Evolutionary conservation across 2,888 invertebrate species (phyloP).

Genomic region (Microplitis deprimator): DNA sequence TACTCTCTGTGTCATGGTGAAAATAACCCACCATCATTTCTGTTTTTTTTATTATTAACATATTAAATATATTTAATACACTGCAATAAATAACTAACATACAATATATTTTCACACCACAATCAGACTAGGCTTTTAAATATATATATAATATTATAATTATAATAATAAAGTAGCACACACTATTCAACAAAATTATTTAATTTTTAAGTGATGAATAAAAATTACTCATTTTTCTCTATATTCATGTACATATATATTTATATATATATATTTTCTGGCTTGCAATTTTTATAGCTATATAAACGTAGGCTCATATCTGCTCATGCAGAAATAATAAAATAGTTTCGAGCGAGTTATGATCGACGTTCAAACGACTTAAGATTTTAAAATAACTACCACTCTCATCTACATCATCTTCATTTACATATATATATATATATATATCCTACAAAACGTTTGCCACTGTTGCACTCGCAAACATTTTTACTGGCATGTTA

Average conservation of each 20-base stretch:
- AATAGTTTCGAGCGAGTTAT: slow-evolving; percentile 17
- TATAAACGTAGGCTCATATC: background rate
- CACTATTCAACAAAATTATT: background rate
- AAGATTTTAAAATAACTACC: background rate
- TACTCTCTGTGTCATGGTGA: slow-evolving; percentile 22
- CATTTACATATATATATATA: background rate
- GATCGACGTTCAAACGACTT: background rate
- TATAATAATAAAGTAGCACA: background rate
- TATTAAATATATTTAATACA: slow-evolving; percentile 8
- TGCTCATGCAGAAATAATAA: background rate
- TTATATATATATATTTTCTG: background rate
- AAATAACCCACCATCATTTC: slow-evolving; percentile 25
- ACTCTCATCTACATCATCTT: background rate
- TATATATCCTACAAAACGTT: background rate
- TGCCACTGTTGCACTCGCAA: slow-evolving; percentile 7
- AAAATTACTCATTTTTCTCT: background rate
- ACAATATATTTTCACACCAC: background rate
- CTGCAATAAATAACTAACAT: background rate
- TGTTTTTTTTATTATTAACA: slow-evolving; percentile 3
- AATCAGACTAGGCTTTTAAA: background rate
- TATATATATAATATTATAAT: background rate
- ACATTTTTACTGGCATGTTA: slow-evolving; percentile 51
- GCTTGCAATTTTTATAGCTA: background rate
- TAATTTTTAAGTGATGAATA: background rate
- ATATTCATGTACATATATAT: background rate